phyloP scores from a whole-genome alignment of 2,113 vertebrate species.

The Irena cyanogastra region DNA sequence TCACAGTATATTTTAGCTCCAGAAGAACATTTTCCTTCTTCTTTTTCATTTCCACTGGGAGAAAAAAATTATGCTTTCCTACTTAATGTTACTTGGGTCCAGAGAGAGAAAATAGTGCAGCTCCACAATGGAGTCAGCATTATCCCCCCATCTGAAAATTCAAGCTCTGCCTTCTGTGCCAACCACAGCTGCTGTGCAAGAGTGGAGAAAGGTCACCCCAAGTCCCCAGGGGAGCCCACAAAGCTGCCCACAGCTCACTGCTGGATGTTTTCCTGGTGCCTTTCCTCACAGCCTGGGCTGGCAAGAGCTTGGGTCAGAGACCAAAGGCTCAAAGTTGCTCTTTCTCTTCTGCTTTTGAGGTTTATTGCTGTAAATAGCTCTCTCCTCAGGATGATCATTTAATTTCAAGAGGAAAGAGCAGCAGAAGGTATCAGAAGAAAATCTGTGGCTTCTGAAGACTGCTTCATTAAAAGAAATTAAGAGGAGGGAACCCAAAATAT shows the following conservation, averaged over 20 bases:
- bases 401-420: background rate
- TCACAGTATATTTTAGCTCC: background rate
- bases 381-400: background rate
- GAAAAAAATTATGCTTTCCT: background rate
- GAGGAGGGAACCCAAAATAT: background rate
- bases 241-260: background rate
- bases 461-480: background rate
- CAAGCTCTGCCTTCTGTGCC: background rate
- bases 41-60: background rate
- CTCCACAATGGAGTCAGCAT: background rate
- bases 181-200: background rate
- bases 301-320: background rate
- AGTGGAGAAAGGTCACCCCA: background rate
- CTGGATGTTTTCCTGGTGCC: background rate
- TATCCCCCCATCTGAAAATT: background rate
- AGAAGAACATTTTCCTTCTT: background rate
- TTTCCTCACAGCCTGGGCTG: background rate
- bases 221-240: background rate
- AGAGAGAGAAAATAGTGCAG: background rate
- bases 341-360: background rate
- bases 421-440: background rate
- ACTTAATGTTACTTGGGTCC: background rate
- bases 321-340: background rate
- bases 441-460: background rate
- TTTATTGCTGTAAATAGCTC: background rate